Percentiles rank a stretch among this genome's conserved stretches.
phyloP scores from a whole-genome alignment of 2,888 invertebrate genomes.

The Phymatocera aterrima region DNA sequence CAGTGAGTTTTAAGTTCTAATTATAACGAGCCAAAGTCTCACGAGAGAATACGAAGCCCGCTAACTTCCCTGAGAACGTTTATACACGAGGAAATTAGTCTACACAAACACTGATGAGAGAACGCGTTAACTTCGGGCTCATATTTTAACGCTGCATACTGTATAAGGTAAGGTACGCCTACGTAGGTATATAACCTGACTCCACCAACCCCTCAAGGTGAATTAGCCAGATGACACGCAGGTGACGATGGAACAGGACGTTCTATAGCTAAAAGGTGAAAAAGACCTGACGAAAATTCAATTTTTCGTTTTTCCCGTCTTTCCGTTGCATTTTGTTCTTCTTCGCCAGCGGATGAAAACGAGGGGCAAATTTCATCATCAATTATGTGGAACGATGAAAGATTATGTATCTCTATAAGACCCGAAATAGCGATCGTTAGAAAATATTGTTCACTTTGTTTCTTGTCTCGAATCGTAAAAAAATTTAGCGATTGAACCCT shows the following conservation, averaged over 20 bases:
- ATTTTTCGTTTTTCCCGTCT: too few species aligned
- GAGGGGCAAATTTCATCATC: too few species aligned
- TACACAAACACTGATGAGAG: not conserved
- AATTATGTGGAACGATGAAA: too few species aligned
- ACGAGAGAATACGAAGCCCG: constrained; percentile 54
- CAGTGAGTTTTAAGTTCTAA: constrained; percentile 62
- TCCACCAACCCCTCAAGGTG: constrained; percentile 4
- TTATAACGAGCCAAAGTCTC: constrained; percentile 63
- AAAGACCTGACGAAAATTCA: too few species aligned
- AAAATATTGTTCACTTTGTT: too few species aligned
- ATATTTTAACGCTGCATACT: not conserved
- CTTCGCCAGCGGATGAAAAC: too few species aligned
- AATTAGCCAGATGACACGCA: constrained; percentile 25
- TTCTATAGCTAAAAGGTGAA: not conserved
- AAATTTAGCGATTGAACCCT: too few species aligned
- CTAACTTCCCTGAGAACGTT: constrained; percentile 65
- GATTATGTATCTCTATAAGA: too few species aligned
- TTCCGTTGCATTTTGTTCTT: too few species aligned
- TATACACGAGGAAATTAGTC: constrained; percentile 53
- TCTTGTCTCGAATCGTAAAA: too few species aligned
- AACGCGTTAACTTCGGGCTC: constrained; percentile 2
- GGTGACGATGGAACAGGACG: not conserved
- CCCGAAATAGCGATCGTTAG: too few species aligned
- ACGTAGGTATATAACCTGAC: not conserved
- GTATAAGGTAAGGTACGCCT: too few species aligned